Percentiles rank a stretch among this genome's conserved stretches.
Evolutionary conservation across 2,888 invertebrate genomes (phyloP).

Genomic region (Thera obeliscata): DNA sequence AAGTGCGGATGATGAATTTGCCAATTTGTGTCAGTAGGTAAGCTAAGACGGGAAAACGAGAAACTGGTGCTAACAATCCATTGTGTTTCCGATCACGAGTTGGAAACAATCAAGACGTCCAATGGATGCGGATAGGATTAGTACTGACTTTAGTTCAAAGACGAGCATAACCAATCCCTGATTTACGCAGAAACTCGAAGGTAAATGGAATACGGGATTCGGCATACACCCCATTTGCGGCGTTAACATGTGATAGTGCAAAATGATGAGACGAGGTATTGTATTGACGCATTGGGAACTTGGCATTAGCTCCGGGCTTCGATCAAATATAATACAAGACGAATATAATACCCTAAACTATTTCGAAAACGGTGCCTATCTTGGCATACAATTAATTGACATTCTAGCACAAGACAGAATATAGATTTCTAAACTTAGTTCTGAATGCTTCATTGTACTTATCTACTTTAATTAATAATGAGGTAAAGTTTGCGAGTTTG

Average conservation of each 20-base stretch:
- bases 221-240: background rate
- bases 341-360: no score
- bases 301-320: no score
- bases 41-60: background rate
- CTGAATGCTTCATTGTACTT: no score
- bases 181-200: constrained; percentile 6
- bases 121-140: constrained; percentile 39
- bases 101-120: constrained; percentile 73
- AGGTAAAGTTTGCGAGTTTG: no score
- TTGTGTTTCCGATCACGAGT: constrained; percentile 68
- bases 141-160: constrained; percentile 35
- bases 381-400: no score
- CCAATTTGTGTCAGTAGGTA: background rate
- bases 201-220: constrained; percentile 8
- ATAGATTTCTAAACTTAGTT: no score
- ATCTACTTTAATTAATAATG: no score
- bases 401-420: no score
- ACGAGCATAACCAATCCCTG: constrained; percentile 20
- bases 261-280: background rate
- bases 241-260: background rate
- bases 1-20: no score
- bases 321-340: no score
- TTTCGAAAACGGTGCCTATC: no score
- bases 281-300: no score
- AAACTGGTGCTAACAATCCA: constrained; percentile 39